Evolutionary conservation across 2,888 invertebrate species (phyloP), one percentile per base, ranked within the genome.

Genomic region (Latrodectus elegans): DNA sequence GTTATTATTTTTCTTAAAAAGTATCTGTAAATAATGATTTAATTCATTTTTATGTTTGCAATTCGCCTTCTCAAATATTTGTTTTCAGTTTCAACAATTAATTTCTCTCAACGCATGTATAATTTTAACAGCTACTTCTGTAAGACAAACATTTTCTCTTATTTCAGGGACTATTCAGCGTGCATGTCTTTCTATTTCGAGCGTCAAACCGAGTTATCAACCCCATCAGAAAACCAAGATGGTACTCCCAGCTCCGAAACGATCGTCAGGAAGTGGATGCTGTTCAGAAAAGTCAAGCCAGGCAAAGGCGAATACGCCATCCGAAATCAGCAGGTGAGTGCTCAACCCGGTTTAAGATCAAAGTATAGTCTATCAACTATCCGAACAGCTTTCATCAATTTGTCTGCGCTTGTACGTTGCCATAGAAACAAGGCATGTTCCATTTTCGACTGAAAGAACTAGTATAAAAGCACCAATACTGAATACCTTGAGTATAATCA

Each of bases 81-180:
- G 1, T 22, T 22, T 22, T 22, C 22, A 22, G 22, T 22, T 22
- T 22, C 1, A 22, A 22, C 0, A 22, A 22, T 22, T 22, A 22
- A 22, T 22, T 22, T 22, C 22, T 22, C 22, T 22, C 22, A 22
- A 22, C 17, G 67, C 67, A 67, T 67, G 17, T n/a, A 17, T 67
- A n/a, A 67, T 17, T 17, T 67, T 0, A n/a, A 11, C 17, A 17
- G 17, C 11, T 17, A 8, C n/a, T 17, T 67, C 17, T 67, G 4
- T 8, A n/a, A 17, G 6, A 11, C 53, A 88, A 89, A 73, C 2
- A 17, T 67, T 64, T 74, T 17, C 51, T n/a, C 65, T 15, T 64
- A 51, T 78, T 67, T 49, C 49, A 88, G 90, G 75, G 90, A 90
- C 84, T 89, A 89, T 52, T 89, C 90, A 0, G 90, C 90, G 38